Base-by-base conservation (phyloP, 2,113 vertebrate genomes). In the Antennarius striatus region DNA sequence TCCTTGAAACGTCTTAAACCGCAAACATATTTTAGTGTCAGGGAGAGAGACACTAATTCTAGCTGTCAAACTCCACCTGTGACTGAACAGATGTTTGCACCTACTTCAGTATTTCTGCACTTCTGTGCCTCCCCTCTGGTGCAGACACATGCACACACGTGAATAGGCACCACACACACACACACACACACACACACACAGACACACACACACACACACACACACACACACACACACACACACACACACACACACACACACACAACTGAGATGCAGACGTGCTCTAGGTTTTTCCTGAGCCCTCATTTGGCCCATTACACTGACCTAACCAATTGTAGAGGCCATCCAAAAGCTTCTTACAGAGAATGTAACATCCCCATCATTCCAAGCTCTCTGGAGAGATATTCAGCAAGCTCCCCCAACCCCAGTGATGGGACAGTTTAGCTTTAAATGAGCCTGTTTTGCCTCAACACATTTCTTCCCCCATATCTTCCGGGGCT, bases 401-500 rank as follows among this genome's bases (percentile, higher is more conserved):
- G 76, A 79, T 68, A 81, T 84, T 83, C 79, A 60, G 72, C 72
- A 77, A 77, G 77, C 73, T 74, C 68, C 81, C 82, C 83, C 70
- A 82, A 70, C 67, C 77, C 65, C 74, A 71, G 78, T 84, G 86
- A 89, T 89, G 83, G 73, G 82, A 85, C 79, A 87, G 67, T 88
- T 90, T 88, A 88, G 82, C 73, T 90, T 81, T 77, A 90, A 88
- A 90, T 87, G 81, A 88, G 88, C 76, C 85, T 86, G 82, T 85
- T 90, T 91, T 88, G 82, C 89, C 84, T 90, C 75, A 77, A 88
- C 88, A 88, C 76, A 84, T 90, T 85, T 81, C 87, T 86, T 84
- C 77, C 77, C 49, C 62, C 80, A 83, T 75, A 76, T 86, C 83
- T 85, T 90, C 74, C 80, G 82, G 82, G 71, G 53, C 80, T 83